These are phyloP conservation scores for Aphelocoma californica DNA, from an alignment of 2,797 vertebrate genomes.

Conservation along the genomic window DNA sequence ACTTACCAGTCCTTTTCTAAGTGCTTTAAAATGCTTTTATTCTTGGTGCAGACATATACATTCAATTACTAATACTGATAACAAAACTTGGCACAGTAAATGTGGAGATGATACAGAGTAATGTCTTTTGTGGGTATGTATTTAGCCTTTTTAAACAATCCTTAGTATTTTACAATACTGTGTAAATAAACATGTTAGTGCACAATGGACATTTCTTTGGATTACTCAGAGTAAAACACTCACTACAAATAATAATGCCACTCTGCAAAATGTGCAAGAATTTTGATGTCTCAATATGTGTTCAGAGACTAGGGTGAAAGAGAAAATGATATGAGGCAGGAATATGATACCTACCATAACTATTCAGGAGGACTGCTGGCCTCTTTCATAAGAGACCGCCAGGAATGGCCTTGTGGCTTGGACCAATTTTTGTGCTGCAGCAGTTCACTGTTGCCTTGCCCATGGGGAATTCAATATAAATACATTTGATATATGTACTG, in stretches of 20 bases:
- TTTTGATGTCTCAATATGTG: not conserved
- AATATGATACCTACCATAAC: not conserved
- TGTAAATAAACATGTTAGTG: not conserved
- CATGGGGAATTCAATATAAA: not conserved
- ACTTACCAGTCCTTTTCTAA: not conserved
- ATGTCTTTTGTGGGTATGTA: not conserved
- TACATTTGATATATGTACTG: not conserved
- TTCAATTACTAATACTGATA: not conserved
- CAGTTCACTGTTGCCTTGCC: not conserved
- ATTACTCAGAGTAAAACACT: not conserved
- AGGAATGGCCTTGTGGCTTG: not conserved
- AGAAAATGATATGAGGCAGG: not conserved
- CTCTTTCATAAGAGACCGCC: not conserved
- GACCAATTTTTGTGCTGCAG: not conserved
- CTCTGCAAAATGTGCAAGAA: not conserved
- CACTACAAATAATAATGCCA: not conserved
- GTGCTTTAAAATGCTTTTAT: not conserved
- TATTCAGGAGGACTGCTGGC: not conserved
- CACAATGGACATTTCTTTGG: not conserved
- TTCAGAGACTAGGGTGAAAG: not conserved
- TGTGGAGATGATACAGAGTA: not conserved
- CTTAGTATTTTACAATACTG: not conserved
- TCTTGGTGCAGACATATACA: not conserved
- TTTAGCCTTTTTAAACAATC: not conserved
- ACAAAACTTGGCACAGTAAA: not conserved